A percentile compares a stretch with the other conserved stretches of the same genome.
phyloP scores from a whole-genome alignment of 2,113 vertebrate species.

The Notarius lentiginosus region DNA sequence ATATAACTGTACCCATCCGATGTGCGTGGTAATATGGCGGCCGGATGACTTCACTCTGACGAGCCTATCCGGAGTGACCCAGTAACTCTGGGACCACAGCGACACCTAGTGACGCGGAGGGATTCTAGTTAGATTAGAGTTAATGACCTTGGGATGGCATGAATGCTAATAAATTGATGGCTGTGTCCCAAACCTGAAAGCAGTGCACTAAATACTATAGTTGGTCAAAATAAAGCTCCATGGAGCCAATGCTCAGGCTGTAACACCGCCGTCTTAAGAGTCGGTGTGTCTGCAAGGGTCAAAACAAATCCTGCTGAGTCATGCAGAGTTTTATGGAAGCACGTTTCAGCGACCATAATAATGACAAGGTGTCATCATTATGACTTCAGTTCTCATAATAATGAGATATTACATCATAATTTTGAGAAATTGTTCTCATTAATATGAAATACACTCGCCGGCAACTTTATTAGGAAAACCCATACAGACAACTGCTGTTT shows the following conservation, averaged over 20 bases:
- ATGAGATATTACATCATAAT: no score
- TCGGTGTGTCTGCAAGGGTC: not conserved
- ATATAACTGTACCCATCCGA: no score
- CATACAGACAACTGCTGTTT: no score
- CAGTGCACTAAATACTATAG: not conserved
- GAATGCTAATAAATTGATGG: not conserved
- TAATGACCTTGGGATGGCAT: not conserved
- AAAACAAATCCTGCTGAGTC: not conserved
- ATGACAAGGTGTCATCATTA: no score
- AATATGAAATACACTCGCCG: no score
- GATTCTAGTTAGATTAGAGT: no score
- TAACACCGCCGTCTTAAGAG: not conserved
- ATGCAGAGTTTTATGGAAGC: not conserved
- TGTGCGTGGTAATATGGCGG: not conserved
- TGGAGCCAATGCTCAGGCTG: not conserved
- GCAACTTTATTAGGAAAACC: no score
- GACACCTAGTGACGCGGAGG: conserved; percentile 44
- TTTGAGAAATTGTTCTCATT: no score
- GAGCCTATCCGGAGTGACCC: not conserved
- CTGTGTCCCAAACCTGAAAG: not conserved
- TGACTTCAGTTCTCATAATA: no score
- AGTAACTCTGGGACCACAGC: conserved; percentile 30
- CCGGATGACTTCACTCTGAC: no score
- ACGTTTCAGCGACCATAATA: no score
- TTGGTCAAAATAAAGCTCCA: not conserved